Conservation (phyloP, 2,888 invertebrate genomes). For the Athalia circularis region DNA sequence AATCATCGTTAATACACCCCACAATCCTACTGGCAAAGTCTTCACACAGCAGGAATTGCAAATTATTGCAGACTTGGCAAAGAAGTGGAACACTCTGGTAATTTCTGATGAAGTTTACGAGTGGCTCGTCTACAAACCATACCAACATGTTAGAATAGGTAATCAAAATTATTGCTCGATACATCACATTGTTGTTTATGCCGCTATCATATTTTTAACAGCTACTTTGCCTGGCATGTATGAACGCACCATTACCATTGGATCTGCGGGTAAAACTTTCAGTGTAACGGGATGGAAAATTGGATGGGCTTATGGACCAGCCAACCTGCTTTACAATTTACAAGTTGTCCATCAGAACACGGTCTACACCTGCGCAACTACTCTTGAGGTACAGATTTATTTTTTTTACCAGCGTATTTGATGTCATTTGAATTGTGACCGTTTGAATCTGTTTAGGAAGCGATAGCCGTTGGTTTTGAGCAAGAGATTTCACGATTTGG, state of each 20-base stretch:
- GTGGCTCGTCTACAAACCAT: constrained; percentile 92
- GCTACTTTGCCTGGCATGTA: constrained; percentile 97
- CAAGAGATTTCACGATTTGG: constrained; percentile 83
- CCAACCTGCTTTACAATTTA: constrained; percentile 85
- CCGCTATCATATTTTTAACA: constrained; percentile 64
- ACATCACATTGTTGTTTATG: constrained; percentile 2
- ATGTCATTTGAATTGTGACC: background rate
- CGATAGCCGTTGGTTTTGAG: constrained; percentile 93
- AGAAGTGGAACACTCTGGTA: constrained; percentile 93
- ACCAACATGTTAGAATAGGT: constrained; percentile 94
- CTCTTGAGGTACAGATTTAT: constrained; percentile 80
- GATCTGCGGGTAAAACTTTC: constrained; percentile 98
- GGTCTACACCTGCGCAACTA: constrained; percentile 93
- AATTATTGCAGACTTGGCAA: constrained; percentile 90
- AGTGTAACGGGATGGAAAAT: constrained; percentile 98
- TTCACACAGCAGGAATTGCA: constrained; percentile 82
- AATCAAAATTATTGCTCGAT: background rate
- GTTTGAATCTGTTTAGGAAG: constrained; percentile 80
- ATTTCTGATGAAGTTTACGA: constrained; percentile 99
- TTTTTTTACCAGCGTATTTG: background rate
- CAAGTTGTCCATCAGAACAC: constrained; percentile 96
- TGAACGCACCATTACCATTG: constrained; percentile 97
- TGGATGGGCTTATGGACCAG: constrained; percentile 97
- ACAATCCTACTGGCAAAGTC: constrained; percentile 98
- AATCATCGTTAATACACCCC: constrained; percentile 97